Conservation (phyloP, 1,140 invertebrate species). For the Brachionus angularis region DNA sequence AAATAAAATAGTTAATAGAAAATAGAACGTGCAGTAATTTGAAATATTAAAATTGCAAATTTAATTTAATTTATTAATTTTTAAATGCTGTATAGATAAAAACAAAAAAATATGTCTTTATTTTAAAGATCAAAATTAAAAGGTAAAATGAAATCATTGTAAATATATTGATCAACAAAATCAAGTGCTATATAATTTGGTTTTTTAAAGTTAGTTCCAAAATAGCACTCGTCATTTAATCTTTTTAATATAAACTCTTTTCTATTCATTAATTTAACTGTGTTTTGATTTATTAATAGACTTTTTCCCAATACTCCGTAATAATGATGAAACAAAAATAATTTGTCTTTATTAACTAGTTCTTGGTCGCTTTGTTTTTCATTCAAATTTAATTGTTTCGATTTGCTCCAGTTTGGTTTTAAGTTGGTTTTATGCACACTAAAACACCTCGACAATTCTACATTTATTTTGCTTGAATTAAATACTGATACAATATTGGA, state of each 20-base stretch:
- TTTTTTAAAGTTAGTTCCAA: not conserved
- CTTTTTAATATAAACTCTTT: slow-evolving; percentile 14
- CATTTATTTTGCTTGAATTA: not conserved
- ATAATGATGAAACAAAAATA: slow-evolving; percentile 35
- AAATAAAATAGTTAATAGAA: too few species aligned
- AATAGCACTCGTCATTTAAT: slow-evolving; percentile 7
- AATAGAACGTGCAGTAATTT: too few species aligned
- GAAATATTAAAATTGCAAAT: too few species aligned
- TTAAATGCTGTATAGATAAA: too few species aligned
- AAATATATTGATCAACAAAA: slow-evolving; percentile 4
- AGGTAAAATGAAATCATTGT: slow-evolving; percentile 13
- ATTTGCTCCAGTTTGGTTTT: slow-evolving; percentile 12
- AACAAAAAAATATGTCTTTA: too few species aligned
- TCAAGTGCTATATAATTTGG: slow-evolving; percentile 31
- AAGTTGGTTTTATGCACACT: slow-evolving; percentile 9
- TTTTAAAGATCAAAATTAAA: slow-evolving; percentile 10
- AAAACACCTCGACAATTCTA: slow-evolving; percentile 25
- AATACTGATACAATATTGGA: not conserved
- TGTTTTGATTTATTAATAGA: not conserved
- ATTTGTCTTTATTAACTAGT: not conserved
- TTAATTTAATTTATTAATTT: too few species aligned
- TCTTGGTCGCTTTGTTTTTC: not conserved
- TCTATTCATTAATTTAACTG: slow-evolving; percentile 28
- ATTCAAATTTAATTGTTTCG: not conserved
- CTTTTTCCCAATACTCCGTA: slow-evolving; percentile 3